Conservation (phyloP, 1,140 invertebrate species). For the Rhynchophorus ferrugineus region DNA sequence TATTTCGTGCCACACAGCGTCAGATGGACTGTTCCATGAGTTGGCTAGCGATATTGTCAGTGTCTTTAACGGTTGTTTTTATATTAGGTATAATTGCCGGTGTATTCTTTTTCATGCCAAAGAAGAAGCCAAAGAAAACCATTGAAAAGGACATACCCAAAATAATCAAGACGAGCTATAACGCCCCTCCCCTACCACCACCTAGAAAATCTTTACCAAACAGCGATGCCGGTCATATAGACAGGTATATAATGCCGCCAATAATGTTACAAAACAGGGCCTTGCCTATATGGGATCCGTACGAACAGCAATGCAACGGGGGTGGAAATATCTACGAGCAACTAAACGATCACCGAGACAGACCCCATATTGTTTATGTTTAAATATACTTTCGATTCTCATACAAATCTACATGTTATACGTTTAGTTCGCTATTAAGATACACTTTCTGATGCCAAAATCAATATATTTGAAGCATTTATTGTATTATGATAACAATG, state of each 20-base stretch:
- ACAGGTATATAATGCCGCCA: conserved; percentile 50
- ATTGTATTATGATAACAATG: no score
- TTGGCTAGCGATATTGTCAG: conserved; percentile 50
- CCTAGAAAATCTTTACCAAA: conserved; percentile 19
- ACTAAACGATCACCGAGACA: conserved; percentile 50
- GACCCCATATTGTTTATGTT: conserved; percentile 57
- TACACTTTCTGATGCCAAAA: background rate
- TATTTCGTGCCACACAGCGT: conserved; percentile 50
- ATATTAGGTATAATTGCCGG: conserved; percentile 48
- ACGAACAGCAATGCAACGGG: conserved; percentile 44
- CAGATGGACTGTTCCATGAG: conserved; percentile 53
- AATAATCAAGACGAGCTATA: conserved; percentile 18
- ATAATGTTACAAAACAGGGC: conserved; percentile 47
- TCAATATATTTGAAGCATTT: background rate
- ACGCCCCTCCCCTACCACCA: conserved; percentile 18
- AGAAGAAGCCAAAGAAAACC: conserved; percentile 41
- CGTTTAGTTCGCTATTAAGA: background rate
- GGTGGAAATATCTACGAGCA: conserved; percentile 51
- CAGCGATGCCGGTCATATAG: conserved; percentile 39
- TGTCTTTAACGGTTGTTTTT: conserved; percentile 48
- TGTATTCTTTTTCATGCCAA: conserved; percentile 50
- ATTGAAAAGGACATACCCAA: conserved; percentile 9
- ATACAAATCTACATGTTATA: background rate
- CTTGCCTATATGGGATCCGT: conserved; percentile 51
- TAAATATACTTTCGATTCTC: conserved; percentile 32